phyloP scores from a whole-genome alignment of 2,888 invertebrate genomes.

The Hypena proboscidalis region DNA sequence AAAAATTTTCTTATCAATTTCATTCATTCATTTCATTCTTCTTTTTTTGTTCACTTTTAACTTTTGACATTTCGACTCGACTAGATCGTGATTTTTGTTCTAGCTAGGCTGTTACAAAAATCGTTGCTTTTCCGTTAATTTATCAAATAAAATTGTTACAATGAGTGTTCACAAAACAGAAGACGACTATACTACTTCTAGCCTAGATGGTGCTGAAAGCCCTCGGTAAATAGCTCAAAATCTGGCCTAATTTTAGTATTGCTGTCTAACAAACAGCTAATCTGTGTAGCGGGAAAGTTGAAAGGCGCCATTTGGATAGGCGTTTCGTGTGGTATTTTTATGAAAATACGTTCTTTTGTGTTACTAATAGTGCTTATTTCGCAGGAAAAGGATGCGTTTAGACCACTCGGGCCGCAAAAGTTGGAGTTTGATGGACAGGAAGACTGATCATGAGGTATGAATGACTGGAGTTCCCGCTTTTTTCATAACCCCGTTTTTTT shows the following conservation, averaged over 20 bases:
- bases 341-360: constrained; percentile 8
- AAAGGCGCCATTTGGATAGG: constrained; percentile 69
- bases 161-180: constrained; percentile 63
- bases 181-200: constrained; percentile 54
- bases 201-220: constrained; percentile 59
- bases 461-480: constrained; percentile 59
- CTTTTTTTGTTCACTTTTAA: background rate
- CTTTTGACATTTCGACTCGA: too few species aligned
- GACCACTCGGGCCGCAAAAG: constrained; percentile 67
- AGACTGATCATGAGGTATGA: constrained; percentile 75
- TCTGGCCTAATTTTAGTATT: constrained; percentile 37
- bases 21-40: background rate
- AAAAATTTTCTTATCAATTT: background rate
- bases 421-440: constrained; percentile 79
- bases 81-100: too few species aligned
- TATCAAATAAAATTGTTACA: constrained; percentile 30
- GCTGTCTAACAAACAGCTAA: constrained; percentile 78
- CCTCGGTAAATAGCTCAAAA: constrained; percentile 62
- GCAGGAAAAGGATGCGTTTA: constrained; percentile 69
- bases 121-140: constrained; percentile 13
- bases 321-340: constrained; percentile 23
- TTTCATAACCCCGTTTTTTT: constrained; percentile 53
- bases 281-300: constrained; percentile 75
- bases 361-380: constrained; percentile 41
- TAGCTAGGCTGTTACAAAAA: constrained; percentile 13